Evolutionary conservation across 2,888 invertebrate species (phyloP).

Genomic region (Luffia ferchaultella): DNA sequence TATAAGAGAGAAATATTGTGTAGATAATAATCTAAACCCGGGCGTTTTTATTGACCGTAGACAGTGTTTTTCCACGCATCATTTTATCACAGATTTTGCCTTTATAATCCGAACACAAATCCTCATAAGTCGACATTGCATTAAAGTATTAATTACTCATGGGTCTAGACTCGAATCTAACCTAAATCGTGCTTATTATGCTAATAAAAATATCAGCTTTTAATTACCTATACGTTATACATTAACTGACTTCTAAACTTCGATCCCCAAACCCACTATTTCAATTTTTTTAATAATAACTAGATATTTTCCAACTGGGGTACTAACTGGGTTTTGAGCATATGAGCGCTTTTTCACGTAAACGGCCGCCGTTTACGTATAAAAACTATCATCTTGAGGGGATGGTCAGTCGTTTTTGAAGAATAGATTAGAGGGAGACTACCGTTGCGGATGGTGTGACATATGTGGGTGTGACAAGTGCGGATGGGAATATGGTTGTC

Average conservation of each 20-base stretch:
- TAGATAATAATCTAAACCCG: too few species aligned
- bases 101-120: neutral
- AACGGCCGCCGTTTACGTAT: too few species aligned
- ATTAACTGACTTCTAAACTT: neutral
- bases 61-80: too few species aligned
- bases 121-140: neutral
- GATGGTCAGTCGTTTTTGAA: too few species aligned
- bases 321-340: neutral
- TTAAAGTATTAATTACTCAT: neutral
- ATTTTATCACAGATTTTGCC: too few species aligned
- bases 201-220: too few species aligned
- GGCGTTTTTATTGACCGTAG: too few species aligned
- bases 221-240: neutral
- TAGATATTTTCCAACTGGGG: neutral
- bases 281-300: neutral
- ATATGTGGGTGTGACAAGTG: constrained; percentile 74
- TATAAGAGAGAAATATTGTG: too few species aligned
- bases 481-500: constrained; percentile 59
- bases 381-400: too few species aligned
- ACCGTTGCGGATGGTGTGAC: constrained; percentile 85
- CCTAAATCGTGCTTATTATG: neutral
- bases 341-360: too few species aligned
- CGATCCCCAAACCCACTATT: neutral
- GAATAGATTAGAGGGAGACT: constrained; percentile 60
- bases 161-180: neutral